A percentile compares a stretch with the other conserved stretches of the same genome.
These are phyloP conservation scores for Drosophila malerkotliana DNA, from an alignment of 1,140 invertebrate genomes.

Conservation along the genomic window DNA sequence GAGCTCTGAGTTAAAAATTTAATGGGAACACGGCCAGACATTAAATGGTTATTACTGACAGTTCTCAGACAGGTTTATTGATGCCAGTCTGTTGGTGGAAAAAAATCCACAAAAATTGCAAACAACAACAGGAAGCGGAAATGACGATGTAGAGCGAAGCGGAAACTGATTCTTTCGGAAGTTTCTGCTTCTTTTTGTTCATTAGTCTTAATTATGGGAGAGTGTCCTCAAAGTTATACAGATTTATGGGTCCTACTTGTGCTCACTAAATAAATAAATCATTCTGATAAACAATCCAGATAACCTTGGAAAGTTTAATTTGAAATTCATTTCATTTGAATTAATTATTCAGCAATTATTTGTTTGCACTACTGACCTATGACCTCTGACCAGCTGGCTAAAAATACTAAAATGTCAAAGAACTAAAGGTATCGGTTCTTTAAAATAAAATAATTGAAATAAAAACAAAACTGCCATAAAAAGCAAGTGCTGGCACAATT, in stretches of 20 bases:
- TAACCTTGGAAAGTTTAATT: conserved; percentile 75
- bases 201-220: conserved; percentile 67
- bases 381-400: conserved; percentile 37
- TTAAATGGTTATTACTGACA: conserved; percentile 60
- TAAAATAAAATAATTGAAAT: conserved; percentile 2
- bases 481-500: conserved; percentile 3
- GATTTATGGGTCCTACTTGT: conserved; percentile 22
- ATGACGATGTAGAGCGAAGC: conserved; percentile 11
- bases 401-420: neutral
- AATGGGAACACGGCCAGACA: conserved; percentile 49
- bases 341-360: conserved; percentile 73
- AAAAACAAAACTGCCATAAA: conserved; percentile 12
- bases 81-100: conserved; percentile 38
- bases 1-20: conserved; percentile 53
- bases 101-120: neutral
- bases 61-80: conserved; percentile 69
- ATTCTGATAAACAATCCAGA: neutral
- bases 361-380: conserved; percentile 48
- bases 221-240: conserved; percentile 42
- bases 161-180: neutral
- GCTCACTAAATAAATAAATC: conserved; percentile 1
- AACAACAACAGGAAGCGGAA: conserved; percentile 20
- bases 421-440: no score
- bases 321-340: conserved; percentile 64
- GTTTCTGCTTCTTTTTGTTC: neutral